These are phyloP conservation scores for Tetramorium simillimum DNA, from an alignment of 1,140 invertebrate genomes.

Conservation along the genomic window DNA sequence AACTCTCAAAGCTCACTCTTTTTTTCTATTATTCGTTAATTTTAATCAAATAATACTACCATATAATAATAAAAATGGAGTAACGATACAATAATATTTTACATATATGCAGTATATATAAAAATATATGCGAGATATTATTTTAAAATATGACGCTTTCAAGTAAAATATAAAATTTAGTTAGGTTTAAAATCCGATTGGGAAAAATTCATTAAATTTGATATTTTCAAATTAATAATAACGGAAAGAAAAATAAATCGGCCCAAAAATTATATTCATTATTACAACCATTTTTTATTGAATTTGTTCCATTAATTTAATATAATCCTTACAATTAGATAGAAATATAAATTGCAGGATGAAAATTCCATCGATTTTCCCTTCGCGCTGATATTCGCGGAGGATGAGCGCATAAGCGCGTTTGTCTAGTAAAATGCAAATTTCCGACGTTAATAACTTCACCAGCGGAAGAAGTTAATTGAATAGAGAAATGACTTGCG, in stretches of 20 bases:
- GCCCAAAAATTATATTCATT: neutral
- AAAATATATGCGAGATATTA: neutral
- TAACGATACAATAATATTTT: neutral
- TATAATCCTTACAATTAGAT: neutral
- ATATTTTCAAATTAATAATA: neutral
- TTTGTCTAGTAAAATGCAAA: constrained; percentile 15
- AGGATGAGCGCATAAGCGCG: neutral
- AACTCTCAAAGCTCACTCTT: too few relatives aligned
- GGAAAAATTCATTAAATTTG: neutral
- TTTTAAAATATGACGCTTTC: neutral
- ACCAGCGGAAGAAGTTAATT: constrained; percentile 3
- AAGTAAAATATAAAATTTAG: neutral
- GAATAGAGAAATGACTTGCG: constrained; percentile 29
- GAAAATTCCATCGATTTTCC: neutral
- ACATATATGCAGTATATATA: neutral
- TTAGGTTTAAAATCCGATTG: neutral
- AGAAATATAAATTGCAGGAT: neutral
- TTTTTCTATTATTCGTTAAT: too few relatives aligned
- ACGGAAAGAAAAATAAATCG: neutral
- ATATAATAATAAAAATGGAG: neutral
- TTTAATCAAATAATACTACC: neutral
- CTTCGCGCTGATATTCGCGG: neutral
- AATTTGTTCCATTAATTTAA: neutral
- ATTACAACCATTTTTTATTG: neutral
- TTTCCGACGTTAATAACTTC: constrained; percentile 27